These are phyloP conservation scores for Dasysyrphus tricinctus DNA, from an alignment of 2,888 invertebrate species.

Conservation along the genomic window DNA sequence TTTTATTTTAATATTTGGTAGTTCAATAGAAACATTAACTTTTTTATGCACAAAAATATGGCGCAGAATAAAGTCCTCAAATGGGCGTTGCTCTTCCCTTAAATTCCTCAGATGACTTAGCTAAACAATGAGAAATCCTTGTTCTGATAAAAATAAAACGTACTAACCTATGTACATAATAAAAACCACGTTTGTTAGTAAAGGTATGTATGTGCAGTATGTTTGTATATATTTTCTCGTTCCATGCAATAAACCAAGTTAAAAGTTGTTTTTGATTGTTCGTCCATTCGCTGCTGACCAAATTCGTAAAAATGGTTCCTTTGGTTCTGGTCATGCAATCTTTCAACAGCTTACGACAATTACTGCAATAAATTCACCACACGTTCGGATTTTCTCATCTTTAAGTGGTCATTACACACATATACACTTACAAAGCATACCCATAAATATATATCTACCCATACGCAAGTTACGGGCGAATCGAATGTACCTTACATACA, in stretches of 20 bases:
- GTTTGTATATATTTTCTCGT: background rate
- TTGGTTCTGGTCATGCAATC: constrained; percentile 1
- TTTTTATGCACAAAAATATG: background rate
- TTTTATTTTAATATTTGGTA: constrained; percentile 1
- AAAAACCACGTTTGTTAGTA: constrained; percentile 27
- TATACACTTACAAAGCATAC: background rate
- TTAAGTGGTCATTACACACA: constrained; percentile 44
- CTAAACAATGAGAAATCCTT: background rate
- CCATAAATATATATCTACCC: background rate
- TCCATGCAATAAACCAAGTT: constrained; percentile 27
- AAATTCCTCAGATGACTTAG: background rate
- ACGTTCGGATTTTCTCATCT: constrained; percentile 42
- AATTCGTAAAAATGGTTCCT: constrained; percentile 26
- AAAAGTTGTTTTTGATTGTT: constrained; percentile 33
- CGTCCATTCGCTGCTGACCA: constrained; percentile 20
- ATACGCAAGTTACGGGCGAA: constrained; percentile 1
- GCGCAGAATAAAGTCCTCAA: constrained; percentile 1
- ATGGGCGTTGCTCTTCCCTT: constrained; percentile 3
- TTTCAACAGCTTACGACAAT: constrained; percentile 38
- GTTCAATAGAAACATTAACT: constrained; percentile 10
- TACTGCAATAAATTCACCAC: constrained; percentile 53
- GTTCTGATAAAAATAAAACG: constrained; percentile 2
- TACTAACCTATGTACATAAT: background rate
- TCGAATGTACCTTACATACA: background rate
- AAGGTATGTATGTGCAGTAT: no score